Base-by-base conservation (phyloP, 2,888 invertebrate genomes). In the Homarus gammarus region DNA sequence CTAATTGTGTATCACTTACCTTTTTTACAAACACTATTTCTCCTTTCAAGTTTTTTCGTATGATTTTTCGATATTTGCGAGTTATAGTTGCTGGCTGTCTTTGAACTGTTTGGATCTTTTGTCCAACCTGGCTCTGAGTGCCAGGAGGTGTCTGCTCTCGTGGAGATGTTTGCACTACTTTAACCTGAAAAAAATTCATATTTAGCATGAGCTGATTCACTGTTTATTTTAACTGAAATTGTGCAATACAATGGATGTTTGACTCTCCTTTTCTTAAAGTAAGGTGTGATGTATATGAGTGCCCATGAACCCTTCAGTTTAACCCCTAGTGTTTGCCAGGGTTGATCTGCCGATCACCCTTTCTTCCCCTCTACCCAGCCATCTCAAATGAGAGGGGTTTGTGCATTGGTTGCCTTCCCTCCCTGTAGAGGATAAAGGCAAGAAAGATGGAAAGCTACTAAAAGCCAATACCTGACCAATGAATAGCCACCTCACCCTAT, bases 101-200 rank as follows among this genome's bases (percentile, higher is more conserved):
- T 31, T 87, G 79, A 18, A 87, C 79, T n/a, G 86, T 87, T 36
- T 87, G 86, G 27, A 87, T 87, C 40, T 87, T 87, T n/a, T 87
- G 86, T 12, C 78, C 86, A 27, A 79, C 79, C 36, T 87, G 86
- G 1, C 27, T 36, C 10, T 72, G 72, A 3, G 70, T 70, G n/a
- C 18, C 31, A 36, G 72, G 31, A 1, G 78, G 27, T 49, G 36
- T 38, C 8, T 51, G 70, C 51, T 72, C 78, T 40, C 49, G 79
- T 18, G 79, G 49, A n/a, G 79, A 38, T n/a, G 70, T 56, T 38
- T 87, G 78, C 51, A 87, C 79, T 12, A 87, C 70, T 38, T 87
- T 87, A 27, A 87, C 86, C 86, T 87, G 86, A 56, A 40, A 73
- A 33, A 0, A 83, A 40, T 0, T 44, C 6, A 22, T 18, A 27